Base-by-base conservation (phyloP, 1,140 invertebrate species). In the Panulirus ornatus region DNA sequence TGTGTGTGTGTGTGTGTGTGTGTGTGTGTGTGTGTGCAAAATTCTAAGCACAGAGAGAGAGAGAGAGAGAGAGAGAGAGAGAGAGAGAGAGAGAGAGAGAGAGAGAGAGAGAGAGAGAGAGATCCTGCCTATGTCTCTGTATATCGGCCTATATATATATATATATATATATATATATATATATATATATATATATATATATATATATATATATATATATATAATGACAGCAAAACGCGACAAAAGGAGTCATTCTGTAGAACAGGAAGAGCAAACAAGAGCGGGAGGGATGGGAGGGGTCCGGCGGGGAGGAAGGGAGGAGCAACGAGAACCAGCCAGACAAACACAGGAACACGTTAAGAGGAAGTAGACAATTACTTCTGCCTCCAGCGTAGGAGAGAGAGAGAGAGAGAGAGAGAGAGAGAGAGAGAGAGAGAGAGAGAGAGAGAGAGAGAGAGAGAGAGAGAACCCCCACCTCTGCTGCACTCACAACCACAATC, bases 351-450 rank as follows among this genome's bases (percentile, higher is more conserved):
- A 36, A 44, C 2, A 58, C 30, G 27, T 36, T 2, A 14, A 58
- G 51, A 54, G 27, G 78, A 76, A 76, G 75, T 44, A 44, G 75
- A 76, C 75, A 76, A 44, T 76, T 27, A n/a, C 40, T 3, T 22
- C n/a, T n/a, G n/a, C n/a, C n/a, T n/a, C n/a, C n/a, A n/a, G 34
- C 1, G 34, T n/a, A n/a, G 5, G 22, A 51, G 76, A 47, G 76
- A 81, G 76, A 81, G 76, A 81, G 76, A 2, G 76, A 81, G 76
- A 51, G 76, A 79, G 70, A 9, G 70, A 71, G 70, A 54, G 70
- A 78, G 75, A 78, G 78, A 44, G 78, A 47, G 40, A 47, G 78
- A 44, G 78, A 51, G 44, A 58, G 78, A 81, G 75, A 8, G 44
- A 30, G 58, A 66, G 54, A 22, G 81, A 66, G 34, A 40, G 81